phyloP scores from a whole-genome alignment of 2,113 vertebrate genomes.

The Pagrus major region DNA sequence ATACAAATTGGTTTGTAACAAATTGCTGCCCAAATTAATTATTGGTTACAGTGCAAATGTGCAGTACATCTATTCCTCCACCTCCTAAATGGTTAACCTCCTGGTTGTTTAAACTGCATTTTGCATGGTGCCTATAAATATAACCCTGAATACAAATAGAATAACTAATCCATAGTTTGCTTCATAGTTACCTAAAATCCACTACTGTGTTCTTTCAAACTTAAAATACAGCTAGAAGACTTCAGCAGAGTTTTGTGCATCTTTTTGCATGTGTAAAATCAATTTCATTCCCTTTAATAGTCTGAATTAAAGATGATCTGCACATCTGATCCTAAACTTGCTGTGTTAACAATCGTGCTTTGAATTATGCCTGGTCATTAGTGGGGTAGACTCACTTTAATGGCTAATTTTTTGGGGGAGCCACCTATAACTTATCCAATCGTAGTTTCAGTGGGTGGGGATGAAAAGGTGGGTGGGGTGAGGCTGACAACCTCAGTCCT shows the following conservation, averaged over 20 bases:
- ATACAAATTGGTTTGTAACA: too few species aligned
- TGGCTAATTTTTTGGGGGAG: too few species aligned
- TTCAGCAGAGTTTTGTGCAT: not conserved
- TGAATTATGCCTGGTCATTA: not conserved
- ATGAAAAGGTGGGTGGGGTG: slow-evolving; percentile 38
- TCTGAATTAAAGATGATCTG: not conserved
- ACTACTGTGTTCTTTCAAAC: too few species aligned
- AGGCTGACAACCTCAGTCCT: not conserved
- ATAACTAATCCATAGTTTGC: not conserved
- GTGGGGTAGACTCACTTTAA: not conserved
- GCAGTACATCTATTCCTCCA: not conserved
- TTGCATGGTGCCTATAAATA: too few species aligned
- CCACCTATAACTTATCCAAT: not conserved
- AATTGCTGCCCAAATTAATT: not conserved
- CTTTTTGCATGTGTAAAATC: not conserved
- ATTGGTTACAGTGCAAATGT: not conserved
- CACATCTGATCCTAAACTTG: not conserved
- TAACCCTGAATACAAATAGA: not conserved
- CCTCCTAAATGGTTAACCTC: not conserved
- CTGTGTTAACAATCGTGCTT: not conserved
- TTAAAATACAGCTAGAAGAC: not conserved
- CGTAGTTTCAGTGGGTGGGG: slow-evolving; percentile 10
- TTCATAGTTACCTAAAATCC: not conserved
- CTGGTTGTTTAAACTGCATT: not conserved
- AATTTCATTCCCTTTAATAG: not conserved